Evolutionary conservation across 2,888 invertebrate species (phyloP), one percentile per base, ranked within the genome.

Genomic region (Drosophila barbarae): DNA sequence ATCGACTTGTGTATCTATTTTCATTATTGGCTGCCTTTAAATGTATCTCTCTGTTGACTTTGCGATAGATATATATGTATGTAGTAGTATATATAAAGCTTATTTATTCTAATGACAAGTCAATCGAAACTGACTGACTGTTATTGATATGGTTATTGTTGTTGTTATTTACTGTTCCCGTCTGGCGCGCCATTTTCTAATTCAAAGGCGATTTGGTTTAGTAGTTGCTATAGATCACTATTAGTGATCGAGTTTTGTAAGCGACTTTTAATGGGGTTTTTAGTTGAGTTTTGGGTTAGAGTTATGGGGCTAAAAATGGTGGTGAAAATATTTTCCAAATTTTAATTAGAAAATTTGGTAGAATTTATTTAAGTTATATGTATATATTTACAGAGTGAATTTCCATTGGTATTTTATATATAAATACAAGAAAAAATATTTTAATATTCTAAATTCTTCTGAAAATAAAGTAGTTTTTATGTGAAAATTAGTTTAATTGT

Each of bases 1-100:
- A 84, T 79, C 79, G 58, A 41, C 61, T 46, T 72, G 56, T 67
- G 56, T 84, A 65, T 82, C 55, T 65, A 60, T 77, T 75, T 58
- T 70, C 78, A 71, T 84, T 85, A 80, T 84, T 77, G 84, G 57
- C 69, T 84, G 75, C 44, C 72, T 83, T 69, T 66, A 74, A 83
- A 73, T 61, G 78, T 66, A 47, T 51, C 56, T 52, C 54, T 30
- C 63, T 39, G 60, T 63, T 60, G 46, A 38, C 69, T 73, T 56
- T 32, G 42, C 28, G 47, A 32, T 55, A 28, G 0, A 15, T 15
- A 44, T 15, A 46, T 30, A 28, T 30, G n/a, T 26, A 42, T 26
- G 26, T 30, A 30, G 26, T 30, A 30, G 42, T 44, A 44, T 6
- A 15, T 44, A 28, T 12, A 15, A 7, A 44, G 32, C 42, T 70